Base-by-base conservation (phyloP, 64 coral and sea anemone genomes). In the Platygyra sinensis region DNA sequence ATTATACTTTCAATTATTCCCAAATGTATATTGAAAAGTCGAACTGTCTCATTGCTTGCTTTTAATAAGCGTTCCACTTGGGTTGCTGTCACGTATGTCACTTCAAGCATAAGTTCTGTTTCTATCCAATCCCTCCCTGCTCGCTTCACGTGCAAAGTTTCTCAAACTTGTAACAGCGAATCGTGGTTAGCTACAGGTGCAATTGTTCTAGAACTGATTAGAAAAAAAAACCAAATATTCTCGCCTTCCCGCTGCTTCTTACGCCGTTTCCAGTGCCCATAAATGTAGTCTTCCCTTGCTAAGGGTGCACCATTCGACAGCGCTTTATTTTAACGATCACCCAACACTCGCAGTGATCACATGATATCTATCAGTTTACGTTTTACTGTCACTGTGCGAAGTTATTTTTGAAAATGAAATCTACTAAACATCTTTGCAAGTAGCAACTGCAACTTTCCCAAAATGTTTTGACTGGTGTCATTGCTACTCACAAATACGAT, bases 61-160 rank as follows among this genome's bases (percentile, higher is more conserved):
- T 83, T 83, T 77, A 49, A 77, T 77, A 77, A 77, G 39, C 74
- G 19, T 22, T 17, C 36, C 38, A 82, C 79, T 65, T 82, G 59
- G 17, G 17, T 19, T 39, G 15, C 79, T 64, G 79, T 77, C 74
- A 69, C 65, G 24, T 17, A 38, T 60, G 14, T 20, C 19, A 18
- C 61, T 82, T 33, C 61, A 39, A 39, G 52, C 10, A 62, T 62
- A 38, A n/a, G 59, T 17, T 79, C 25, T 25, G 25, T 25, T 18
- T 10, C 0, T 42, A 65, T 19, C 11, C 55, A 24, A 83, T 65
- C 64, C 30, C 60, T 39, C 3, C 29, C 29, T 39, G 4, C 11
- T 57, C 17, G 59, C 62, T 42, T 83, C 80, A 83, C 20, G 59
- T 83, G 59, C 20, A 11, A 12, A 8, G 8, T 22, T 83, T 83